Evolutionary conservation across 2,113 vertebrate genomes (phyloP), one percentile per base, ranked within the genome.

Genomic region (Elgaria multicarinata): DNA sequence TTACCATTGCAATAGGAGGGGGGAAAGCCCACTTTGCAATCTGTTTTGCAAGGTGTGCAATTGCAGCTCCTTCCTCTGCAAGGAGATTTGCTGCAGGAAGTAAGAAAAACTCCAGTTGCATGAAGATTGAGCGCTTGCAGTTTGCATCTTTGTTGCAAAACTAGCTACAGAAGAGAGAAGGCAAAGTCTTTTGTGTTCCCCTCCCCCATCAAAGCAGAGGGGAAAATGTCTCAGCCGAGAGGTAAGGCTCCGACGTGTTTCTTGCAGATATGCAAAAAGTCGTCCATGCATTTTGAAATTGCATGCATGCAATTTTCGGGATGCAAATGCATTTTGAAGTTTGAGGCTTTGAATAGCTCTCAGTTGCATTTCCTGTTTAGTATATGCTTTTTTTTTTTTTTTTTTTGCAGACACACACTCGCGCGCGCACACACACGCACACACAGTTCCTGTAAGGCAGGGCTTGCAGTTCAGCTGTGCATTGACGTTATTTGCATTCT

Each of bases 171-270:
- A 97, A 96, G 97, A 98, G 97, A 87, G 85, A 77, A 98, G 97
- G 97, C 98, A 98, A 98, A 98, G 98, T 98, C 98, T 98, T 98
- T 98, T 98, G 98, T 98, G 98, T 98, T 97, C 98, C 98, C 98
- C 97, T 98, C 98, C 98, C 98, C 98, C 98, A 98, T 92, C 98
- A 97, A 94, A 98, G 98, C 98, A 97, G 96, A 98, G 98, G 98
- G 98, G 98, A 98, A 96, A 98, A 98, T 98, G 98, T 98, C 98
- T 98, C 98, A 98, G 97, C 89, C 97, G 91, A 98, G 97, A 97
- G 98, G 98, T 99, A 98, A 98, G 98, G 94, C 96, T 96, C 69
- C 94, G 95, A 55, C 94, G 95, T 95, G 93, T 97, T 96, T 92
- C 86, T 93, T 97, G 98, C 97, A 98, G 95, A 94, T 95, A 95